A percentile compares a stretch with the other conserved stretches of the same genome.
These are phyloP conservation scores for Rhizoglyphus robini DNA, from an alignment of 1,140 invertebrate genomes.

Conservation along the genomic window DNA sequence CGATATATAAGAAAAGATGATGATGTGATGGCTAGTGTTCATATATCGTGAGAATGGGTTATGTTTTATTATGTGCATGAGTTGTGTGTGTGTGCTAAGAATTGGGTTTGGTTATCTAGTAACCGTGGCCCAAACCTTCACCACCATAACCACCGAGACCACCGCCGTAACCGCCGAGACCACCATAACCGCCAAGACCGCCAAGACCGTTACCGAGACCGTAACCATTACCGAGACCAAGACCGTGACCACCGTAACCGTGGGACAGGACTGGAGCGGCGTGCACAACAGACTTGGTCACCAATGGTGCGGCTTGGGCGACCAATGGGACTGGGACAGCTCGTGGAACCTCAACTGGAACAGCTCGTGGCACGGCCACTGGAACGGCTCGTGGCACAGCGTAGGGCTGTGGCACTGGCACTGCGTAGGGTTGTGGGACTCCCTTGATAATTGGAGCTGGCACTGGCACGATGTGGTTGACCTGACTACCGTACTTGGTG, in stretches of 20 bases:
- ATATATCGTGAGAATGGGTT: no score
- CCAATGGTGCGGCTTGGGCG: conserved; percentile 18
- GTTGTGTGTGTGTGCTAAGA: no score
- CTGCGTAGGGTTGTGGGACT: conserved; percentile 16
- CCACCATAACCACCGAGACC: no score
- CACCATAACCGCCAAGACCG: no score
- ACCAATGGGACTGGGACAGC: conserved; percentile 14
- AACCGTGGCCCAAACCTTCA: no score
- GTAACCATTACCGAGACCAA: neutral
- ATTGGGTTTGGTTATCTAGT: no score
- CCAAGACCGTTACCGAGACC: neutral
- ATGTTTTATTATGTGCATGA: no score
- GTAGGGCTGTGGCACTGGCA: conserved; percentile 9
- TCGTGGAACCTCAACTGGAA: conserved; percentile 17
- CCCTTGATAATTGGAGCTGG: conserved; percentile 17
- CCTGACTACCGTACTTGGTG: conserved; percentile 15
- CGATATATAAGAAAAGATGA: no score
- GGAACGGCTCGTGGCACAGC: conserved; percentile 18
- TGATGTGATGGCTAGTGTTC: no score
- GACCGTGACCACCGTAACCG: conserved; percentile 10
- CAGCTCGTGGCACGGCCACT: conserved; percentile 11
- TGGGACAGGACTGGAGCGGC: conserved; percentile 1
- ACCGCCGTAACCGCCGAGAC: no score
- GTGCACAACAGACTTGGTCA: conserved; percentile 12
- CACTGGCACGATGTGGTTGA: neutral